Conservation (phyloP, 2,888 invertebrate genomes). For the Cryptocheilus praepositus region DNA sequence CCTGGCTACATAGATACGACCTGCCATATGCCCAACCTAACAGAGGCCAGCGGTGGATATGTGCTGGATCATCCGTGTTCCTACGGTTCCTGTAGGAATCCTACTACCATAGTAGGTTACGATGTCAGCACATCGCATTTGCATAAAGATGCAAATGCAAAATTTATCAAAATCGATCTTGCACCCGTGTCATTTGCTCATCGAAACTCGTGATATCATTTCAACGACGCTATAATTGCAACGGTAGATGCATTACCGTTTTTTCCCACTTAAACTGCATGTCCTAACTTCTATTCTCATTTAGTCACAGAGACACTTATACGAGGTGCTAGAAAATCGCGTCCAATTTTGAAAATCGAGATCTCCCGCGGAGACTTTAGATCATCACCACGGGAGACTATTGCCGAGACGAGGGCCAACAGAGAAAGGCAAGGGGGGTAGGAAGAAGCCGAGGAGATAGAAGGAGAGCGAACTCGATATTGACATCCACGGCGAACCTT, state of each 20-base stretch:
- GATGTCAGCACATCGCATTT: too few relatives aligned
- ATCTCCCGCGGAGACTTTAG: slow-evolving; percentile 37
- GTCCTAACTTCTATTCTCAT: too few relatives aligned
- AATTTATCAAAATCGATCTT: too few relatives aligned
- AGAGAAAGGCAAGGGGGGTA: slow-evolving; percentile 1
- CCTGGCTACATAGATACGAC: slow-evolving; percentile 68
- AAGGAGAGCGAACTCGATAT: slow-evolving; percentile 44
- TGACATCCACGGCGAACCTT: slow-evolving; percentile 58
- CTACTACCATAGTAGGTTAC: too few relatives aligned
- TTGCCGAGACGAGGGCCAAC: slow-evolving; percentile 20
- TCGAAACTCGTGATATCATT: too few relatives aligned
- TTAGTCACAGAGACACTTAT: too few relatives aligned
- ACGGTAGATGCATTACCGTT: too few relatives aligned
- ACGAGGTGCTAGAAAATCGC: slow-evolving; percentile 29
- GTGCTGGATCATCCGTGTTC: slow-evolving; percentile 38
- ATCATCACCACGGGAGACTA: slow-evolving; percentile 31
- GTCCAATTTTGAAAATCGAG: slow-evolving; percentile 40
- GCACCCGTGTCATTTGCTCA: too few relatives aligned
- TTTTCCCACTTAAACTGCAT: too few relatives aligned
- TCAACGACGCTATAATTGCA: too few relatives aligned
- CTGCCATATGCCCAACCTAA: slow-evolving; percentile 70
- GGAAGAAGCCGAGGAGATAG: slow-evolving; percentile 22
- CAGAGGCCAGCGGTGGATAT: slow-evolving; percentile 52
- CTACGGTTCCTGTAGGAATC: slow-evolving; percentile 22
- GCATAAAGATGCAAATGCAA: too few relatives aligned